Conservation (phyloP, 2,113 vertebrate genomes). For the Anas platyrhynchos region DNA sequence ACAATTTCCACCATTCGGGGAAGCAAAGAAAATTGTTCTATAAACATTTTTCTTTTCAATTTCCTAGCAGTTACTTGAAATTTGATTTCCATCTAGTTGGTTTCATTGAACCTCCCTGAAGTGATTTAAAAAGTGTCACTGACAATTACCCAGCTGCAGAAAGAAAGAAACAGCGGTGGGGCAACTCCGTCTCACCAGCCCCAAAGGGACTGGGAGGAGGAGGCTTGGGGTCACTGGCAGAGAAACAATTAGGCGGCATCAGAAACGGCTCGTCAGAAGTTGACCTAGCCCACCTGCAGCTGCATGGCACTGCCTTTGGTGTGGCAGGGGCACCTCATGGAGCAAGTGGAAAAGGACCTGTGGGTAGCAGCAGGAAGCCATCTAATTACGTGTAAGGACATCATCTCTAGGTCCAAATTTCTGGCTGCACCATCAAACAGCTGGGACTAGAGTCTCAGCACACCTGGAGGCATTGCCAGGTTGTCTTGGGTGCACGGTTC, state of each 20-base stretch:
- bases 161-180: background rate
- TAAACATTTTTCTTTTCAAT: constrained; percentile 68
- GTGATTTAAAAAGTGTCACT: constrained; percentile 33
- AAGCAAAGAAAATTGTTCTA: constrained; percentile 55
- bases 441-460: background rate
- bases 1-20: background rate
- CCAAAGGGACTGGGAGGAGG: background rate
- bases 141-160: constrained; percentile 11
- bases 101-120: constrained; percentile 25
- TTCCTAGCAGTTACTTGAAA: constrained; percentile 54
- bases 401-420: background rate
- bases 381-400: background rate
- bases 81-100: constrained; percentile 60
- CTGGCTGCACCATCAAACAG: rapidly evolving
- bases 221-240: background rate
- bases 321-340: background rate
- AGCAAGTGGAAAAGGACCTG: background rate
- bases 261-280: background rate
- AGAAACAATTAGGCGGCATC: background rate
- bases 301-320: background rate
- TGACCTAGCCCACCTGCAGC: background rate
- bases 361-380: background rate
- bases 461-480: background rate
- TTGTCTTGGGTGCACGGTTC: background rate
- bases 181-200: background rate